Percentiles rank a stretch among this genome's conserved stretches.
These are phyloP conservation scores for Hydrotaea diabolus DNA, from an alignment of 2,888 invertebrate genomes.

Conservation along the genomic window DNA sequence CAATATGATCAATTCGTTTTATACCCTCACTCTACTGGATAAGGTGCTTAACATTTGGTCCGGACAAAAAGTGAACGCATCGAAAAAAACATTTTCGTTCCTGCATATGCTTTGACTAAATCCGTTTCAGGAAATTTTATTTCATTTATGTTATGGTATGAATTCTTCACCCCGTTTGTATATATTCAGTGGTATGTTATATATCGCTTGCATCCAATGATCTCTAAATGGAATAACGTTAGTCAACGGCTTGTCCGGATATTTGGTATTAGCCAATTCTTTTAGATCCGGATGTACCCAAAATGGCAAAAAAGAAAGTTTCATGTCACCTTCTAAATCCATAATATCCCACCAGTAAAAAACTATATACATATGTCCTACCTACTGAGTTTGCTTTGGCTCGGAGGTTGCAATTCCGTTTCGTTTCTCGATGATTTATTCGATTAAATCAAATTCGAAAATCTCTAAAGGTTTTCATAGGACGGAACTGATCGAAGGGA, in stretches of 20 bases:
- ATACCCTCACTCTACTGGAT: no score
- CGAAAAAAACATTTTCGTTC: no score
- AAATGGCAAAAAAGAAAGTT: slow-evolving; percentile 94
- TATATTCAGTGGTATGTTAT: slow-evolving; percentile 88
- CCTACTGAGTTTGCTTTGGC: slow-evolving; percentile 83
- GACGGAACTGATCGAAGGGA: slow-evolving; percentile 84
- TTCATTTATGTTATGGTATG: no score
- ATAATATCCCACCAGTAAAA: slow-evolving; percentile 99
- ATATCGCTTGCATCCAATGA: slow-evolving; percentile 99
- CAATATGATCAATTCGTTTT: no score
- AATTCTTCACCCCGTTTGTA: slow-evolving; percentile 84
- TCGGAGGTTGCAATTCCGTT: slow-evolving; percentile 68
- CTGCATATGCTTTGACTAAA: no score
- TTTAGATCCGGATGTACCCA: slow-evolving; percentile 91
- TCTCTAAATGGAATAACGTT: slow-evolving; percentile 94
- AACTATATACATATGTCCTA: slow-evolving; percentile 88
- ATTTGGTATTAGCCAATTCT: slow-evolving; percentile 64
- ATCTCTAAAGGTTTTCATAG: slow-evolving; percentile 88
- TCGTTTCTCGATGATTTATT: slow-evolving; percentile 68
- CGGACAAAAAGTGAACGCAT: no score
- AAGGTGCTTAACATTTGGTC: no score
- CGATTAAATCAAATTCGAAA: slow-evolving; percentile 91
- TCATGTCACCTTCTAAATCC: slow-evolving; percentile 88
- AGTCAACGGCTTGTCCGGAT: slow-evolving; percentile 74
- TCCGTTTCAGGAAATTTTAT: no score